Evolutionary conservation across 2,113 vertebrate species (phyloP).

Genomic region (Lophochroa leadbeateri): DNA sequence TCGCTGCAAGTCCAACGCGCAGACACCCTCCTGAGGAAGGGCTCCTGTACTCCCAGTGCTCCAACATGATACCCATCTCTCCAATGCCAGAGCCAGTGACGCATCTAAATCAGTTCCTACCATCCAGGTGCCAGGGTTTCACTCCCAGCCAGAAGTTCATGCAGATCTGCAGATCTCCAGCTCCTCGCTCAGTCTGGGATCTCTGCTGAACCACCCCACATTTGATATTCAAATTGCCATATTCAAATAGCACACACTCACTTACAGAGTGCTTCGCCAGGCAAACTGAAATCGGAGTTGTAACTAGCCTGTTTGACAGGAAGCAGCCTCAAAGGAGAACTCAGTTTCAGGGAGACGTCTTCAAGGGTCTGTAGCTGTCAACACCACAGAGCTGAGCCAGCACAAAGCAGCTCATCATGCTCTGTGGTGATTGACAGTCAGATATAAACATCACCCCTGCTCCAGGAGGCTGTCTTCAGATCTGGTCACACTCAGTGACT

Average conservation of each 20-base stretch:
- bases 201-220: neutral
- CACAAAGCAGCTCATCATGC: neutral
- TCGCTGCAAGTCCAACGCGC: neutral
- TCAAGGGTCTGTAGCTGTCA: conserved; percentile 17
- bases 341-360: neutral
- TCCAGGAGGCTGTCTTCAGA: neutral
- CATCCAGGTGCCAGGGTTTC: conserved; percentile 11
- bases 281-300: neutral
- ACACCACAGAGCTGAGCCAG: conserved; percentile 9
- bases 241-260: conserved; percentile 5
- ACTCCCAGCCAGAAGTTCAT: neutral
- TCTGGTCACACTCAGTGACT: neutral
- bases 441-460: neutral
- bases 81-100: neutral
- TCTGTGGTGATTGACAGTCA: neutral
- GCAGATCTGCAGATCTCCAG: conserved; percentile 8
- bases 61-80: neutral
- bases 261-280: neutral
- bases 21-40: neutral
- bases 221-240: conserved; percentile 40
- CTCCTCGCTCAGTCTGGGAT: neutral
- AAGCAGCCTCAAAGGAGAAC: neutral
- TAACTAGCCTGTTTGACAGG: conserved; percentile 1
- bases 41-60: neutral
- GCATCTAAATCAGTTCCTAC: neutral